These are phyloP conservation scores for Nemopilema nomurai DNA, from an alignment of 30 jellyfish, hydroid and myxozoan genomes.

Conservation along the genomic window DNA sequence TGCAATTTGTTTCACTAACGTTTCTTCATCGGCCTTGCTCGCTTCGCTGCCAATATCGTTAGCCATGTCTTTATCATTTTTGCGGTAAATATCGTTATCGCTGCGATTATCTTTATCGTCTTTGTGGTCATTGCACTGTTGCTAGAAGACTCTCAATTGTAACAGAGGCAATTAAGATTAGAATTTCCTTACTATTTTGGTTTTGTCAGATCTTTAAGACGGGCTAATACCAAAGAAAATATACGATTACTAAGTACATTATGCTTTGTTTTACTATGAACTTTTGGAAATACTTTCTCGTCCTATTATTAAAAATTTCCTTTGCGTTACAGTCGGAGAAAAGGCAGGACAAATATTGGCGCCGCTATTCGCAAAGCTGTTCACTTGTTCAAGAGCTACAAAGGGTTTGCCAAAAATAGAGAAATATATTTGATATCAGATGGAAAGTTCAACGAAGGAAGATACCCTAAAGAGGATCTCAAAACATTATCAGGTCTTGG, in stretches of 20 bases:
- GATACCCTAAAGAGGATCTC: neutral
- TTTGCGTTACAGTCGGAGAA: neutral
- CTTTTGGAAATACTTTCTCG: neutral
- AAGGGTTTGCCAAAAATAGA: conserved; percentile 23
- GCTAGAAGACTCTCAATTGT: too few relatives aligned
- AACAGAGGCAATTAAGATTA: too few relatives aligned
- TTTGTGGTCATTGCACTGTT: too few relatives aligned
- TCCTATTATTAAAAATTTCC: neutral
- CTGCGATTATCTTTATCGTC: too few relatives aligned
- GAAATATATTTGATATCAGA: conserved; percentile 28
- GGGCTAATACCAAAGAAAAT: too few relatives aligned
- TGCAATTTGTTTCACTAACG: too few relatives aligned
- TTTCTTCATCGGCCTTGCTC: neutral
- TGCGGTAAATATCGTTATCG: too few relatives aligned
- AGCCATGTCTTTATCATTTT: too few relatives aligned
- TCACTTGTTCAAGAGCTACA: neutral
- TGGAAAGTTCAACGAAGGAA: conserved; percentile 34
- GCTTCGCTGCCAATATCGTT: too few relatives aligned
- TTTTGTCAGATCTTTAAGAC: too few relatives aligned
- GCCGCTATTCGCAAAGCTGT: conserved; percentile 21
- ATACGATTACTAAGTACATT: neutral
- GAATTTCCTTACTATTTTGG: too few relatives aligned
- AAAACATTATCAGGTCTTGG: neutral
- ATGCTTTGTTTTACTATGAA: neutral
- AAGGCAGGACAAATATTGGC: conserved; percentile 30